Evolutionary conservation across 1,140 invertebrate genomes (phyloP), one percentile per base, ranked within the genome.

Genomic region (Drosophila ercepeae): DNA sequence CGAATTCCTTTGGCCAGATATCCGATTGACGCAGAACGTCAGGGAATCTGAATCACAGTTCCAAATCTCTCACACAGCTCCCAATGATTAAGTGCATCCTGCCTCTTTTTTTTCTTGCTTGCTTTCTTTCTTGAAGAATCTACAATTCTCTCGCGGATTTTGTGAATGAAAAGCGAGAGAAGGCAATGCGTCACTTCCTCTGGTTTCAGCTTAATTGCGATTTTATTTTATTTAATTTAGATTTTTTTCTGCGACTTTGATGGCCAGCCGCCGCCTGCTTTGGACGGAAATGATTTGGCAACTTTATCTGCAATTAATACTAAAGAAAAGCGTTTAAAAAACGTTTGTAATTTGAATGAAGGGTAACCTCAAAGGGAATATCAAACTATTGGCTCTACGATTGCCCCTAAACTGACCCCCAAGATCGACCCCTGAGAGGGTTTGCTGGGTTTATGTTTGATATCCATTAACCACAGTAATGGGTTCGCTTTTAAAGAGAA

Each of bases 401-500:
- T n/a, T n/a, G n/a, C n/a, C n/a, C n/a, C n/a, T n/a, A n/a, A n/a
- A n/a, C n/a, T n/a, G n/a, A n/a, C n/a, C n/a, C n/a, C n/a, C n/a
- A n/a, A n/a, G n/a, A n/a, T 1, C 4, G 9, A 8, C 16, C 18
- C 18, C 18, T n/a, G 16, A 2, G 34, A 36, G 5, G 14, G 29
- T 55, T 71, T 78, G 73, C 57, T 72, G 71, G 75, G 53, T 73
- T 84, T 79, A 57, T 86, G 71, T 79, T 84, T 86, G 72, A 79
- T 84, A 79, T 76, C 75, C 81, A 86, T 84, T 84, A 86, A 86
- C 65, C 71, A 78, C 70, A 79, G 67, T 84, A 84, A 84, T 84
- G 81, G 78, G 75, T 72, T 68, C 64, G 59, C 45, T 44, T 44
- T 58, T 41, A 57, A 57, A 29, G 19, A 39, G n/a, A 39, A 13